Evolutionary conservation across 2,797 vertebrate genomes (phyloP).

Genomic region (Fistularia tabacaria): DNA sequence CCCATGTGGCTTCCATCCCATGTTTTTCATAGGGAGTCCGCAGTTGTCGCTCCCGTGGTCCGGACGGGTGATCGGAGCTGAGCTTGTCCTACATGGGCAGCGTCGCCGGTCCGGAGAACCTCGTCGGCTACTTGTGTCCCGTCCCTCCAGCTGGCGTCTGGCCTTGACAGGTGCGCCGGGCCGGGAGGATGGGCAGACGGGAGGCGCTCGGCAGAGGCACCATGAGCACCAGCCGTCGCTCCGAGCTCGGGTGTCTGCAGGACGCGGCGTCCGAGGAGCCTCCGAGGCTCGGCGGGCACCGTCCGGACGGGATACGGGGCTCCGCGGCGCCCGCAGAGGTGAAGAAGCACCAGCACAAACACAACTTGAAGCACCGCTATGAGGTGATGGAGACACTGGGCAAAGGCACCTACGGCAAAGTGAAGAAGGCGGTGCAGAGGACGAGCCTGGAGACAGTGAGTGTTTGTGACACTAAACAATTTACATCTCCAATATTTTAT

Average conservation of each 20-base stretch:
- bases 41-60: background rate
- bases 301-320: conserved; percentile 14
- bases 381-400: conserved; percentile 81
- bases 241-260: conserved; percentile 59
- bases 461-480: background rate
- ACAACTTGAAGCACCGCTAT: conserved; percentile 78
- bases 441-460: conserved; percentile 70
- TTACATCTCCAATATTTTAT: no score
- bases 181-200: conserved; percentile 66
- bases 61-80: no score
- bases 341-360: conserved; percentile 81
- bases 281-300: conserved; percentile 5
- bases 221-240: conserved; percentile 50
- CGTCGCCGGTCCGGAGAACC: background rate
- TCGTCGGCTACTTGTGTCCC: background rate
- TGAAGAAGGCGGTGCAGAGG: conserved; percentile 78
- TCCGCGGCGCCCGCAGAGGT: conserved; percentile 47
- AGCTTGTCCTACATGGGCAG: background rate
- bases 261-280: conserved; percentile 41
- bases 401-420: conserved; percentile 79
- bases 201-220: conserved; percentile 55
- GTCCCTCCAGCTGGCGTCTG: background rate
- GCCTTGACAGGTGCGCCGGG: conserved; percentile 25
- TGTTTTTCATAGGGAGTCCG: no score
- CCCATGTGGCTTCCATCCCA: conserved; percentile 36